phyloP scores from a whole-genome alignment of 2,797 vertebrate genomes.

The Vireo griseus region DNA sequence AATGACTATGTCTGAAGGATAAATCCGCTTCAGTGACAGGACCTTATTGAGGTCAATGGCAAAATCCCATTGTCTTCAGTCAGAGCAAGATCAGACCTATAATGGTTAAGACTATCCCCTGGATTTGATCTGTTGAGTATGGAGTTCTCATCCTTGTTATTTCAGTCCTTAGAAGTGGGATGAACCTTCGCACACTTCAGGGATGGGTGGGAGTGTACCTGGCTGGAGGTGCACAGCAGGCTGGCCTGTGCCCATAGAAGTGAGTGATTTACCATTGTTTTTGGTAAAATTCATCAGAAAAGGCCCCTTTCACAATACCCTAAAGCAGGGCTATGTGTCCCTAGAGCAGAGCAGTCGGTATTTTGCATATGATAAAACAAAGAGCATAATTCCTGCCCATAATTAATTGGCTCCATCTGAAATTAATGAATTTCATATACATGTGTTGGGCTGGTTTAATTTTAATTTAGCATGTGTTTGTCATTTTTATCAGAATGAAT shows the following conservation, averaged over 20 bases:
- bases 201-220: not conserved
- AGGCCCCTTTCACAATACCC: not conserved
- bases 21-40: conserved; percentile 52
- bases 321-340: not conserved
- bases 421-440: conserved; percentile 57
- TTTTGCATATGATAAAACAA: conserved; percentile 34
- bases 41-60: conserved; percentile 54
- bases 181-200: not conserved
- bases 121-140: not conserved
- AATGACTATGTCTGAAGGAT: conserved; percentile 57
- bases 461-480: conserved; percentile 58
- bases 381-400: conserved; percentile 36
- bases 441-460: not conserved
- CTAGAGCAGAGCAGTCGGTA: not conserved
- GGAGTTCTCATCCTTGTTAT: not conserved
- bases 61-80: conserved; percentile 58
- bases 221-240: not conserved
- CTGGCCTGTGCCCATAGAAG: not conserved
- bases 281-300: not conserved
- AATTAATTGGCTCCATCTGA: conserved; percentile 58
- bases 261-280: not conserved
- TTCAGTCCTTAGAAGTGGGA: not conserved
- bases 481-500: conserved; percentile 44
- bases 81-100: conserved; percentile 30
- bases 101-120: not conserved